phyloP scores from a whole-genome alignment of 1,140 invertebrate genomes.

The Pinna nobilis region DNA sequence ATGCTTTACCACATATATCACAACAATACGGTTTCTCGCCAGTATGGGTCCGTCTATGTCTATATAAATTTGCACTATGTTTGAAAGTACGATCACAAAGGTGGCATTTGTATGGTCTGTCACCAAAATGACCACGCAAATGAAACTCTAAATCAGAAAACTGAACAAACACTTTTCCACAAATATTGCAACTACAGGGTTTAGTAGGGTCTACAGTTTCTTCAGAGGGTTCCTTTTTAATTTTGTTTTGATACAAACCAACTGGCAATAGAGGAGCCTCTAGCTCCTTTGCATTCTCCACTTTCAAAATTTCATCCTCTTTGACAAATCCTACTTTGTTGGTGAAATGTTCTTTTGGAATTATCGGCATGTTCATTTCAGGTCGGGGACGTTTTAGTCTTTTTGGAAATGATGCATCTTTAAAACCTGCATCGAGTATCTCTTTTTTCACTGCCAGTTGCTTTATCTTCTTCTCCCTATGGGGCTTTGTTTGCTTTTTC shows the following conservation, averaged over 20 bases:
- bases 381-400: background rate
- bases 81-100: conserved; percentile 90
- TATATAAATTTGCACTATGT: conserved; percentile 92
- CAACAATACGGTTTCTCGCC: conserved; percentile 75
- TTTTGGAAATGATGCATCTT: background rate
- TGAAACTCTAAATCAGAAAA: conserved; percentile 18
- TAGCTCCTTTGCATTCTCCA: background rate
- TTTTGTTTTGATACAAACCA: background rate
- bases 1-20: conserved; percentile 14
- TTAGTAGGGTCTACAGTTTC: conserved; percentile 18
- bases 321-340: conserved; percentile 14
- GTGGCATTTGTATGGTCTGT: conserved; percentile 72
- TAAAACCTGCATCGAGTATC: background rate
- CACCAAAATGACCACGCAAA: conserved; percentile 84
- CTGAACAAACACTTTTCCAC: conserved; percentile 48
- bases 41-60: conserved; percentile 82
- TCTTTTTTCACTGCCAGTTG: background rate
- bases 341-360: conserved; percentile 25
- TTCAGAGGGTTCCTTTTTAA: background rate
- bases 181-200: conserved; percentile 47
- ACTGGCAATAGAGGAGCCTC: background rate
- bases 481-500: background rate
- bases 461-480: background rate
- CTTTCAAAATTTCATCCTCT: background rate
- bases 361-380: conserved; percentile 1